These are phyloP conservation scores for Acomys russatus DNA, from an alignment of 2,797 vertebrate genomes.

Conservation along the genomic window DNA sequence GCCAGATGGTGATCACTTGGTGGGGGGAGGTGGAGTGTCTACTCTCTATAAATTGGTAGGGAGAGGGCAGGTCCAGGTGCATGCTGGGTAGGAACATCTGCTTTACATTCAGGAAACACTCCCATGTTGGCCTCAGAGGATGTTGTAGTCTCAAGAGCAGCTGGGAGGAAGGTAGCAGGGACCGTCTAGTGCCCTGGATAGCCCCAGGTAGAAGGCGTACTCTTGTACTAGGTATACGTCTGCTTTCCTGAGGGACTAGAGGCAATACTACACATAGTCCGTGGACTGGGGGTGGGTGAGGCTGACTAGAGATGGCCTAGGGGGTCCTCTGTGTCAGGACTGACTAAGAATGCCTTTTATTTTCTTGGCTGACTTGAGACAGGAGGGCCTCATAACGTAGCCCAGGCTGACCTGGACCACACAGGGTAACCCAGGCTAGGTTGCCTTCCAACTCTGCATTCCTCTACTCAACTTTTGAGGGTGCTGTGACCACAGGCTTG, in stretches of 20 bases:
- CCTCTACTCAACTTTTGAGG: not conserved
- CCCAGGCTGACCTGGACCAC: not conserved
- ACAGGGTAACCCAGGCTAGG: not conserved
- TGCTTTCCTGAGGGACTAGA: not conserved
- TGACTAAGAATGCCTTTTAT: constrained; percentile 16
- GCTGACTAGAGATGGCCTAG: not conserved
- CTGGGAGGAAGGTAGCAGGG: not conserved
- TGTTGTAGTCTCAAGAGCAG: not conserved
- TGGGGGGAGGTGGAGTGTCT: no score
- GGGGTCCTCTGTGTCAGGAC: not conserved
- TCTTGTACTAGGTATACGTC: no score
- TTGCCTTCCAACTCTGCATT: not conserved
- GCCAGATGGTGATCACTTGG: not conserved
- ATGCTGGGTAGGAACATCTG: not conserved
- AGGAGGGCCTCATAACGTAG: not conserved
- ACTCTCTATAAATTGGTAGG: not conserved
- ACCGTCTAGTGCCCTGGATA: not conserved
- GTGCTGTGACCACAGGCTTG: not conserved
- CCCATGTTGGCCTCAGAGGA: not conserved
- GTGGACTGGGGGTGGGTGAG: accelerated
- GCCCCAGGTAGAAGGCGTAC: not conserved
- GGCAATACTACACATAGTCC: not conserved
- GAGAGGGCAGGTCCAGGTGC: not conserved
- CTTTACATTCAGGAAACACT: not conserved
- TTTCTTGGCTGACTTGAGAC: not conserved